Evolutionary conservation across 2,797 vertebrate species (phyloP).

Genomic region (Mico argentatus): DNA sequence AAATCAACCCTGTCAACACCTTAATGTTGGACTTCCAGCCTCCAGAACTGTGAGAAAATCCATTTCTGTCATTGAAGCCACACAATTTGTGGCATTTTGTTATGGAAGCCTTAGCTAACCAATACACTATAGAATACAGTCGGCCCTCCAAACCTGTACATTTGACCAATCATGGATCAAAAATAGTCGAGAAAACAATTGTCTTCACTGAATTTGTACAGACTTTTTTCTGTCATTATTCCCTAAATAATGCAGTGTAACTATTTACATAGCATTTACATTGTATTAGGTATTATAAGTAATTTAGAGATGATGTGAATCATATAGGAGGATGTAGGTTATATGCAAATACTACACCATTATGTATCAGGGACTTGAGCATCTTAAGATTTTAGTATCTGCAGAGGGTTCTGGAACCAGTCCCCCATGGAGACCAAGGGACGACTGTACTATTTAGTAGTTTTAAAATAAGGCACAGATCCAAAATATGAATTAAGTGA

Average conservation of each 20-base stretch:
- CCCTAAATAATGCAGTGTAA: neutral
- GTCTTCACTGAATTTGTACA: neutral
- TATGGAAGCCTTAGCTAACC: neutral
- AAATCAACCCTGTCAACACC: neutral
- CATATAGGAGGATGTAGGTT: neutral
- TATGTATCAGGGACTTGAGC: neutral
- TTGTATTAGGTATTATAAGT: neutral
- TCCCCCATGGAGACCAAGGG: neutral
- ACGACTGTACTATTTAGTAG: neutral
- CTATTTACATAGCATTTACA: neutral
- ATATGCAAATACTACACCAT: neutral
- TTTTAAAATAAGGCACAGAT: neutral
- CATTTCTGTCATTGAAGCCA: neutral
- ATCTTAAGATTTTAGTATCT: neutral
- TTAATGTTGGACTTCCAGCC: neutral
- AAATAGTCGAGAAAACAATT: neutral
- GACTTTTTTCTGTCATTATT: neutral
- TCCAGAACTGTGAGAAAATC: neutral
- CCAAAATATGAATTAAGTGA: neutral
- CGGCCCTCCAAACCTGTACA: neutral
- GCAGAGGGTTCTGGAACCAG: neutral
- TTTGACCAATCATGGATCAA: neutral
- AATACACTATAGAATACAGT: neutral
- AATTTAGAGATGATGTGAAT: neutral
- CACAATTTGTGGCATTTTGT: neutral